Conservation (phyloP, 2,888 invertebrate genomes). For the Ectemnius lituratus region DNA sequence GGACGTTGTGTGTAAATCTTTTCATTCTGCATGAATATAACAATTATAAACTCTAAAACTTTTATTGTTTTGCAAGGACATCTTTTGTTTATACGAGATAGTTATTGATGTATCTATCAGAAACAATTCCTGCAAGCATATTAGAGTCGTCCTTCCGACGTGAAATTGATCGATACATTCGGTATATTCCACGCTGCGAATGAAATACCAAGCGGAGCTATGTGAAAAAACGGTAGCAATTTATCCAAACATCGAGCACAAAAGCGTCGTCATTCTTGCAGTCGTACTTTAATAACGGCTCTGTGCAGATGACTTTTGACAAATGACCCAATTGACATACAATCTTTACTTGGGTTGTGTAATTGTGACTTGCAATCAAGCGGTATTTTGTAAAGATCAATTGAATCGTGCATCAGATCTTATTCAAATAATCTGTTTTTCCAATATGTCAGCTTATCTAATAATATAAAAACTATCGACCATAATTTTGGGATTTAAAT, state of each 20-base stretch:
- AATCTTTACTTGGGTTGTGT: slow-evolving; percentile 12
- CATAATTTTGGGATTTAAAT: too few relatives aligned
- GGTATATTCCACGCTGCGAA: not conserved
- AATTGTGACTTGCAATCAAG: not conserved
- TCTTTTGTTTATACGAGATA: too few relatives aligned
- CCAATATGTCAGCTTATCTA: too few relatives aligned
- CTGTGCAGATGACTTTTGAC: slow-evolving; percentile 16
- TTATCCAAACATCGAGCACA: not conserved
- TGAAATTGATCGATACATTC: not conserved
- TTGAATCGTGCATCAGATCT: not conserved
- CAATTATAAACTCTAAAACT: too few relatives aligned
- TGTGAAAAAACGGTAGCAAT: not conserved
- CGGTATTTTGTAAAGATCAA: not conserved
- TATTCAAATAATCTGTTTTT: too few relatives aligned
- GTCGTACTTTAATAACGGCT: not conserved
- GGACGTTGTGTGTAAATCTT: too few relatives aligned
- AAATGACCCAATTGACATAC: slow-evolving; percentile 16
- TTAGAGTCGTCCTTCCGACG: not conserved
- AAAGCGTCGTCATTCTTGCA: not conserved
- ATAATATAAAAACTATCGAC: too few relatives aligned
- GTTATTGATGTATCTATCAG: too few relatives aligned
- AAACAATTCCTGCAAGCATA: too few relatives aligned
- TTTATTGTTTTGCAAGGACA: too few relatives aligned
- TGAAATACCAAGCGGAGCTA: not conserved
- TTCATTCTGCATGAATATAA: too few relatives aligned